Evolutionary conservation across 2,113 vertebrate genomes (phyloP).

Genomic region (Himantopus leucocephalus): DNA sequence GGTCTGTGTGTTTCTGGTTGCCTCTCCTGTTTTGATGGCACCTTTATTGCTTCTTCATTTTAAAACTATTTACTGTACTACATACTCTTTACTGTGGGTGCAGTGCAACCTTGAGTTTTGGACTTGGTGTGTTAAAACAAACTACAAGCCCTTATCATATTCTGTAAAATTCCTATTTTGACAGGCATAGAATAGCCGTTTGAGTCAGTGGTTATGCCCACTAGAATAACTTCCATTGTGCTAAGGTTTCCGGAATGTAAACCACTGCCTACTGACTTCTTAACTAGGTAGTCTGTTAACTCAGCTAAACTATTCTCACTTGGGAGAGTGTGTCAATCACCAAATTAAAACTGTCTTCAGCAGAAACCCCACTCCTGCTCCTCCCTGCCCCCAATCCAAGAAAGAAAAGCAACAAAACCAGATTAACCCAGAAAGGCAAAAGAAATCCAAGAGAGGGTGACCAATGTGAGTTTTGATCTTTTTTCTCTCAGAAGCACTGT

Average conservation of each 20-base stretch:
- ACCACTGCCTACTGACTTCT: background rate
- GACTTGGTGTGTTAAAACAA: background rate
- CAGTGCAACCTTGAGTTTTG: background rate
- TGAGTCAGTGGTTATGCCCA: background rate
- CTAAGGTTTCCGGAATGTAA: background rate
- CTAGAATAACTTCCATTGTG: background rate
- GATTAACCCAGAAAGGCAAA: background rate
- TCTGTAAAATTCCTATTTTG: background rate
- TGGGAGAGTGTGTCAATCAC: background rate
- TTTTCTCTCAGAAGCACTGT: background rate
- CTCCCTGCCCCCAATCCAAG: fast-evolving
- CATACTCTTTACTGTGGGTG: background rate
- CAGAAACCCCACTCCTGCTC: background rate
- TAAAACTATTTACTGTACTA: background rate
- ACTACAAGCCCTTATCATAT: background rate
- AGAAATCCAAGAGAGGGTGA: background rate
- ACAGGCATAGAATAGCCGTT: background rate
- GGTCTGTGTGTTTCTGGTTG: background rate
- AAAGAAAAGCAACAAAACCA: background rate
- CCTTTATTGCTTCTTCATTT: background rate
- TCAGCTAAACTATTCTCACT: background rate
- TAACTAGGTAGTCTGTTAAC: background rate
- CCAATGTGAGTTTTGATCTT: background rate
- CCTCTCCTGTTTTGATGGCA: background rate
- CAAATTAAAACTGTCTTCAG: background rate